These are phyloP conservation scores for Harpegnathos saltator DNA, from an alignment of 1,140 invertebrate genomes.

Conservation along the genomic window DNA sequence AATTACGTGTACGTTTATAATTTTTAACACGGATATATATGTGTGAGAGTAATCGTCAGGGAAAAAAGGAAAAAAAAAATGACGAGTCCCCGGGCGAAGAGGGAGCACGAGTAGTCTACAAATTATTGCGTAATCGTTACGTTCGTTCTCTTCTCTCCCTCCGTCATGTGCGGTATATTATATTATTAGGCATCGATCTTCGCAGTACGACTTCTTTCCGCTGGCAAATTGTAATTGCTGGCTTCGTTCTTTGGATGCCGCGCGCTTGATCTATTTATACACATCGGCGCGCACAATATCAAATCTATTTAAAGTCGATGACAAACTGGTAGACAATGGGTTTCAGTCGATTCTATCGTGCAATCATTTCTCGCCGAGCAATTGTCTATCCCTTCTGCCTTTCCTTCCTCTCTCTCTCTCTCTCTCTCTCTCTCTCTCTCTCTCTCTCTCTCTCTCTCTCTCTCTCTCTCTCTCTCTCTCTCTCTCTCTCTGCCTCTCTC, in stretches of 20 bases:
- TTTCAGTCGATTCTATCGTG: slow-evolving; percentile 3
- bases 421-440: too few relatives aligned
- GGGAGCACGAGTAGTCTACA: background rate
- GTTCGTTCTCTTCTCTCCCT: too few relatives aligned
- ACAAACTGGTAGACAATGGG: background rate
- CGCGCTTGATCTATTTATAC: slow-evolving; percentile 36
- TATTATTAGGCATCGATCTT: background rate
- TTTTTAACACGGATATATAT: background rate
- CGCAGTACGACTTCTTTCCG: background rate
- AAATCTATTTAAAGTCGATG: slow-evolving; percentile 21
- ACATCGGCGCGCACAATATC: slow-evolving; percentile 5
- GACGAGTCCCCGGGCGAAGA: too few relatives aligned
- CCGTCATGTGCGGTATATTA: background rate
- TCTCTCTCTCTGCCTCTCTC: background rate
- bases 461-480: background rate
- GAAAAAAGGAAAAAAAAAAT: background rate
- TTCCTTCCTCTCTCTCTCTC: background rate
- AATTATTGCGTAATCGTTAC: background rate
- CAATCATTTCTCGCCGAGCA: background rate
- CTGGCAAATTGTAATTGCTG: background rate
- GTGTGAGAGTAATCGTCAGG: too few relatives aligned
- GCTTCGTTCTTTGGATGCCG: slow-evolving; percentile 3
- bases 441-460: too few relatives aligned
- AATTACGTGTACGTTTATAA: background rate
- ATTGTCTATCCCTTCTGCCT: background rate